Base-by-base conservation (phyloP, 30 jellyfish, hydroid and myxozoan species). In the Cassiopea xamachana region DNA sequence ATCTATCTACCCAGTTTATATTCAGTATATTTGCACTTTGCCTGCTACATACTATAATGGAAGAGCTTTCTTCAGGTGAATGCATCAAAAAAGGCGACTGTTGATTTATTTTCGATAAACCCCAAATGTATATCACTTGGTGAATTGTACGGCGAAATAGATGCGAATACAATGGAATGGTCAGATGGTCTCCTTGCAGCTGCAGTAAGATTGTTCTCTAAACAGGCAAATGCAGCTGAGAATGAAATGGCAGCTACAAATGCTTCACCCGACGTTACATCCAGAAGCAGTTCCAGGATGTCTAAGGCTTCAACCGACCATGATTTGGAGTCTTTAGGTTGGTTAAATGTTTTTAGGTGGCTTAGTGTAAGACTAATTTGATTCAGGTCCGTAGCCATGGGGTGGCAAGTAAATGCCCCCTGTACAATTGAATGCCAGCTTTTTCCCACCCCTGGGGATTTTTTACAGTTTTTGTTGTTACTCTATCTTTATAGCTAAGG, bases 121-220 rank as follows among this genome's bases (percentile, higher is more conserved):
- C 97, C 98, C 43, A 89, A 90, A 50, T 90, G 97, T 62, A 77
- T 85, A 4, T 17, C 97, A 1, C 96, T 94, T 64, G 96, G 94
- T 10, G 96, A 94, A 73, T 77, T 94, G 89, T 94, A 94, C 79
- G 98, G 98, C 0, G 92, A 84, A 70, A 87, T 87, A 59, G 94
- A 94, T 77, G 77, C 88, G 83, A 90, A 73, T 43, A 94, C 98
- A 48, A 90, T 87, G 88, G 97, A 90, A 58, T 94, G 98, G 98
- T 77, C 90, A 6, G 98, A 94, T 69, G 98, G 98, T 13, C 47
- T 94, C 46, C 85, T 94, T 4, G 89, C 98, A 2, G 72, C 93
- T 39, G 89, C 95, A 27, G 77, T 94, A 62, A 80, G 98, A 81
- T 50, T 47, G 27, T 94, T 84, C 71, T 85, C 92, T 6, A 90